Percentiles rank a stretch among this genome's conserved stretches.
Evolutionary conservation across 2,888 invertebrate species (phyloP).

Genomic region (Sarcophaga rosellei): DNA sequence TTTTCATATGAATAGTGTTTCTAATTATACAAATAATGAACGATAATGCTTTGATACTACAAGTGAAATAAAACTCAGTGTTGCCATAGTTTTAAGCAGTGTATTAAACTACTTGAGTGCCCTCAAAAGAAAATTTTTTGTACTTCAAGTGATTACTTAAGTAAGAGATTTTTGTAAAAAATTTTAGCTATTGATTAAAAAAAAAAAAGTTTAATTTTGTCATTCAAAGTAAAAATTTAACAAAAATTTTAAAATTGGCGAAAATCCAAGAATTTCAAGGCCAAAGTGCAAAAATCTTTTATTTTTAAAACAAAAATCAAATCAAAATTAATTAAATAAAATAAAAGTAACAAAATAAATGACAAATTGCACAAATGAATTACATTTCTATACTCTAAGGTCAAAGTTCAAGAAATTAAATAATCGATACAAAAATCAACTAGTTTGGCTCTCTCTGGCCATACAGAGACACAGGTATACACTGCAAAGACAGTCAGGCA

Average conservation of each 20-base stretch:
- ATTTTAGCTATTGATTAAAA: neutral
- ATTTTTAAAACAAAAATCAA: conserved; percentile 13
- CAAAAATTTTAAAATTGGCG: conserved; percentile 22
- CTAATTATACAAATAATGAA: too few species aligned
- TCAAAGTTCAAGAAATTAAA: neutral
- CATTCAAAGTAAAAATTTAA: neutral
- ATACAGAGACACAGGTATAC: too few species aligned
- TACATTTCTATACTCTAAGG: neutral
- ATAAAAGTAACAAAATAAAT: conserved; percentile 1
- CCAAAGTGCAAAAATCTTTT: conserved; percentile 36
- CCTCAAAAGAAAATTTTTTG: neutral
- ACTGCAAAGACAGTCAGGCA: neutral
- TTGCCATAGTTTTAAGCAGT: too few species aligned
- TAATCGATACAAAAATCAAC: conserved; percentile 4
- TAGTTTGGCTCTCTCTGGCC: neutral
- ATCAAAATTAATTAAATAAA: neutral
- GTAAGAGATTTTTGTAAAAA: too few species aligned
- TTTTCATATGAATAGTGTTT: neutral
- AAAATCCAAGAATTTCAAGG: conserved; percentile 20
- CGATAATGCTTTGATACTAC: too few species aligned
- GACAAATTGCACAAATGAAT: neutral
- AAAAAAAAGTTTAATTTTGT: neutral
- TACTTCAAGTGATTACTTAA: too few species aligned
- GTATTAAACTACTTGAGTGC: too few species aligned
- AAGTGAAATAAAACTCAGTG: too few species aligned